phyloP scores from a whole-genome alignment of 2,888 invertebrate species.

The Eupithecia dodoneata region DNA sequence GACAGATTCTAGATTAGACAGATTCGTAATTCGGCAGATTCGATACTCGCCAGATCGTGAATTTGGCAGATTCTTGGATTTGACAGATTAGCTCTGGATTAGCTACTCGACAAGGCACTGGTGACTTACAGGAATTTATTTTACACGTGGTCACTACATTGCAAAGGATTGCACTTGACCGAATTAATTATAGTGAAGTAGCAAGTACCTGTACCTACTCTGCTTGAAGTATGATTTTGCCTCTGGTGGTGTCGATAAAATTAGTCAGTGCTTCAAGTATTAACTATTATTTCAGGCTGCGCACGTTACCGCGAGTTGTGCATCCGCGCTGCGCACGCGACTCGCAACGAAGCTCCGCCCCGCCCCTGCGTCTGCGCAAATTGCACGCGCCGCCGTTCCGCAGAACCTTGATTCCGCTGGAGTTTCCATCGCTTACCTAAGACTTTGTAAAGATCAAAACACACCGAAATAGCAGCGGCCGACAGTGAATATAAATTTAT shows the following conservation, averaged over 20 bases:
- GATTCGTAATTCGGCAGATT: no score
- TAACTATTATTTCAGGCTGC: conserved; percentile 62
- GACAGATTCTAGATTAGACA: no score
- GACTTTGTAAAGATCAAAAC: background rate
- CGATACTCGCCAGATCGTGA: no score
- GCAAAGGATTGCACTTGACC: no score
- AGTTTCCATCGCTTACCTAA: background rate
- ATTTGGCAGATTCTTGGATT: no score
- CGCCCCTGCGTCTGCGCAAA: conserved; percentile 69
- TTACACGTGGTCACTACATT: no score
- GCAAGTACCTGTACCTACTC: no score
- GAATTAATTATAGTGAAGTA: no score
- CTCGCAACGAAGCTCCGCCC: conserved; percentile 53
- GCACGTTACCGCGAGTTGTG: conserved; percentile 80
- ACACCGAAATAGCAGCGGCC: background rate
- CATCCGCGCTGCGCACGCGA: conserved; percentile 75
- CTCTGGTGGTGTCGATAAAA: background rate
- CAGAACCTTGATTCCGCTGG: conserved; percentile 39
- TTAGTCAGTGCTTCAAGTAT: background rate
- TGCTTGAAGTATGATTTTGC: background rate
- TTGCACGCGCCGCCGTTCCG: conserved; percentile 66
- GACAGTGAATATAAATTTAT: background rate
- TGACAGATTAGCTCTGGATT: no score
- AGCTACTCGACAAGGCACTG: no score
- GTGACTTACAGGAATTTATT: no score